phyloP scores from a whole-genome alignment of 2,113 vertebrate species.

The Phalacrocorax pelagicus region DNA sequence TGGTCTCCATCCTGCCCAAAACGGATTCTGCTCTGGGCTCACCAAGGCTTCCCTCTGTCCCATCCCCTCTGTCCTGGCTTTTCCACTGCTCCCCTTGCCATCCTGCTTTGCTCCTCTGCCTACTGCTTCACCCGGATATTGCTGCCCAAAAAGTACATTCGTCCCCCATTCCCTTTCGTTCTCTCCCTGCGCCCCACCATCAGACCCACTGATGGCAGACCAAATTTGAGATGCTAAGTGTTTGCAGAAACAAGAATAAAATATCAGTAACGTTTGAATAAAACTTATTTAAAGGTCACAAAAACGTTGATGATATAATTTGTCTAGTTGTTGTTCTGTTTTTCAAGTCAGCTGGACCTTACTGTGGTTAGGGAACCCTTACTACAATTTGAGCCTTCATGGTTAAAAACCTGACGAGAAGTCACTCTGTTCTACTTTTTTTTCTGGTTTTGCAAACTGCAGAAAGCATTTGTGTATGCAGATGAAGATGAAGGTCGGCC shows the following conservation, averaged over 20 bases:
- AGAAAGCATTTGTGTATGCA: slow-evolving; percentile 83
- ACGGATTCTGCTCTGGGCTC: not conserved
- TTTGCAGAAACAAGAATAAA: not conserved
- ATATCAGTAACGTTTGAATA: not conserved
- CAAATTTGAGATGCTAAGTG: not conserved
- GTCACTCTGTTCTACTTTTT: not conserved
- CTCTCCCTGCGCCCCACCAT: not conserved
- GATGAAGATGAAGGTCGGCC: slow-evolving; percentile 74
- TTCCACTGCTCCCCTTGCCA: not conserved
- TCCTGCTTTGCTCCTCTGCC: not conserved
- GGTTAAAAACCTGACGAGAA: not conserved
- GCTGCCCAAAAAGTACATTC: not conserved
- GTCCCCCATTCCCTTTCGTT: rapidly evolving
- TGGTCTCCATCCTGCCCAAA: not conserved
- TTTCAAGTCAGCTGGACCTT: not conserved
- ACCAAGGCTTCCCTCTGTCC: not conserved
- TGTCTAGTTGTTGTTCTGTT: not conserved
- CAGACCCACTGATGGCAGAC: rapidly evolving
- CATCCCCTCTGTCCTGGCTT: not conserved
- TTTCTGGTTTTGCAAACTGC: slow-evolving; percentile 46
- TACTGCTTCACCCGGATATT: not conserved
- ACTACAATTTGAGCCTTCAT: not conserved
- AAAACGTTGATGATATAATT: not conserved
- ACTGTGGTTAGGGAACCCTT: not conserved
- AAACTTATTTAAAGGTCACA: not conserved